Evolutionary conservation across 2,888 invertebrate species (phyloP), one percentile per base, ranked within the genome.

Genomic region (Polia nebulosa): DNA sequence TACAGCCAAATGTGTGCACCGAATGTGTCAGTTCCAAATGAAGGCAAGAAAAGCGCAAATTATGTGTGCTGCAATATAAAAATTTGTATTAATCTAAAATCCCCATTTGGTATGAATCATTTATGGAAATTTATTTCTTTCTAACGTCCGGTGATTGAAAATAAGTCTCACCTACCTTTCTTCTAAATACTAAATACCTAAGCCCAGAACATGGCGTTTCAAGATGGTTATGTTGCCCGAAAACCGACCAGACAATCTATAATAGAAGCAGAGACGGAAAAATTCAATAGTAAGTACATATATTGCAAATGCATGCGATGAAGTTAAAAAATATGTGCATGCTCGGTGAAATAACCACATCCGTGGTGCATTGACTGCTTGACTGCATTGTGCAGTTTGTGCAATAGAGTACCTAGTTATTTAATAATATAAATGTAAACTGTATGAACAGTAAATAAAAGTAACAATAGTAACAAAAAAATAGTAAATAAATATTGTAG

Each of bases 61-160:
- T 88, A 90, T 89, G 88, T 22, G 85, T 88, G 86, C 90, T 88
- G 87, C 85, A 89, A 89, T 44, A 36, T 84, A 86, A 86, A 85
- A 87, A 77, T 85, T 81, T 83, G 75, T 64, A 72, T 71, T 80
- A 71, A 86, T 78, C 71, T 78, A 68, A 62, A 86, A 22, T 66
- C 53, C 9, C 49, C 22, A 32, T 78, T 76, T 76, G 71, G 7
- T 72, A 74, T 70, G 72, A 71, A 73, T 55, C 36, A 1, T 62
- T 79, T 80, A 87, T n/a, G n/a, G n/a, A n/a, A 83, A 41, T 55
- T 55, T 44, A 71, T 65, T 66, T 76, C 59, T 81, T 72, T 52
- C 8, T 68, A 61, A 67, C 39, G 63, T 72, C 70, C 60, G 53
- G 64, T 78, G 63, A 73, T 63, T 62, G 39, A 58, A 66, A 41